These are phyloP conservation scores for Morpho achilles DNA, from an alignment of 2,888 invertebrate species.

Conservation along the genomic window DNA sequence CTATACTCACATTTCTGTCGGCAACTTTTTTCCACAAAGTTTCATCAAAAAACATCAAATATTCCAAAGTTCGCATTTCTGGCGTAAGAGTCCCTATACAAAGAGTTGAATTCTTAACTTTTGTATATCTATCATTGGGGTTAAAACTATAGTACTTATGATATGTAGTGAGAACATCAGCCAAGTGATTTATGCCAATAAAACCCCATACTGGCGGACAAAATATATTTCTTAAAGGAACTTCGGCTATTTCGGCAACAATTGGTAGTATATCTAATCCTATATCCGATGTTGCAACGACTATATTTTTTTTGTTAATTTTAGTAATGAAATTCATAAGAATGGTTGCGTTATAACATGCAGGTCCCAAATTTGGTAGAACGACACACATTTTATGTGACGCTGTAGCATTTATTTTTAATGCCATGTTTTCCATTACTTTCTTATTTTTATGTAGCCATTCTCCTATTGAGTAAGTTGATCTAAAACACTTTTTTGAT, in stretches of 20 bases:
- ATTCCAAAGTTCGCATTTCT: slow-evolving; percentile 76
- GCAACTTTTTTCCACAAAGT: slow-evolving; percentile 52
- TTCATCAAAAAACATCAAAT: slow-evolving; percentile 63
- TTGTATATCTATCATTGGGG: slow-evolving; percentile 71
- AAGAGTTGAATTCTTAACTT: slow-evolving; percentile 68
- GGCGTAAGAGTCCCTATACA: slow-evolving; percentile 68
- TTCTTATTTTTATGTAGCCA: slow-evolving; percentile 56
- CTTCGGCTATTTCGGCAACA: slow-evolving; percentile 61
- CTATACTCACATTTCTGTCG: slow-evolving; percentile 52
- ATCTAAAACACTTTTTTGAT: slow-evolving; percentile 31
- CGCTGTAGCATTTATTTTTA: slow-evolving; percentile 70
- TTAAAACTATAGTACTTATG: slow-evolving; percentile 72
- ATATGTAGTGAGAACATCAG: slow-evolving; percentile 75
- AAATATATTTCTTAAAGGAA: slow-evolving; percentile 69
- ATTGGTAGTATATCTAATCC: slow-evolving; percentile 66
- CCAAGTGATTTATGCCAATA: slow-evolving; percentile 74
- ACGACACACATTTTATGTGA: slow-evolving; percentile 67
- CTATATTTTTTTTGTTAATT: slow-evolving; percentile 67
- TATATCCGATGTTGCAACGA: slow-evolving; percentile 78
- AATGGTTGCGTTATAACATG: slow-evolving; percentile 78
- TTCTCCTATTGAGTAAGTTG: slow-evolving; percentile 47
- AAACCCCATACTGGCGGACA: slow-evolving; percentile 83
- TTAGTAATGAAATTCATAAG: slow-evolving; percentile 56
- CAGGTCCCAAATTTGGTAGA: slow-evolving; percentile 75
- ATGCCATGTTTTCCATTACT: slow-evolving; percentile 60